Conservation (phyloP, 2,113 vertebrate genomes). For the Chroicocephalus ridibundus region DNA sequence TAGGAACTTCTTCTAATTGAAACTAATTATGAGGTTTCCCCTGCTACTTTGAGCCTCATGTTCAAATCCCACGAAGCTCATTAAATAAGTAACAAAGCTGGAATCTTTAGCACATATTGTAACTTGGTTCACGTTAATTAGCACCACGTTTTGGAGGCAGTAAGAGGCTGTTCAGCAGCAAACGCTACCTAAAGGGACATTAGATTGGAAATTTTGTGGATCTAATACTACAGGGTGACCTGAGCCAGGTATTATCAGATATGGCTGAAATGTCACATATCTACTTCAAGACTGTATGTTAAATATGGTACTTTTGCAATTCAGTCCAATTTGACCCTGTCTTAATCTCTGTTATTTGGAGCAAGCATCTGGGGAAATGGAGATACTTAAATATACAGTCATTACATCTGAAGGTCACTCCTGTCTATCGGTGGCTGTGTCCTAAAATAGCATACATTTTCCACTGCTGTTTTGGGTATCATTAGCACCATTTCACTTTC, state of each 20-base stretch:
- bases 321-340: neutral
- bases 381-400: neutral
- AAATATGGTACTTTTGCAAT: neutral
- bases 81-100: conserved; percentile 81
- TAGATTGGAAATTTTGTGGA: conserved; percentile 7
- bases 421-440: neutral
- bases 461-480: neutral
- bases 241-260: neutral
- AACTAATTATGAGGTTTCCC: conserved; percentile 83
- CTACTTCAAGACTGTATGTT: neutral
- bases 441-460: neutral
- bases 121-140: conserved; percentile 78
- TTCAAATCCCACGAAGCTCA: conserved; percentile 81
- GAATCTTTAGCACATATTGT: conserved; percentile 79
- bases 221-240: neutral
- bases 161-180: conserved; percentile 54
- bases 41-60: conserved; percentile 76
- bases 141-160: conserved; percentile 63
- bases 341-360: conserved; percentile 21
- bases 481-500: neutral
- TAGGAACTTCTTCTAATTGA: conserved; percentile 81
- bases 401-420: conserved; percentile 20
- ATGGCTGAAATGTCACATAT: neutral
- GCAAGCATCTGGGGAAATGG: neutral
- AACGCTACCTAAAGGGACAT: conserved; percentile 43